These are phyloP conservation scores for Actenoides hombroni DNA, from an alignment of 2,113 vertebrate species.

Conservation along the genomic window DNA sequence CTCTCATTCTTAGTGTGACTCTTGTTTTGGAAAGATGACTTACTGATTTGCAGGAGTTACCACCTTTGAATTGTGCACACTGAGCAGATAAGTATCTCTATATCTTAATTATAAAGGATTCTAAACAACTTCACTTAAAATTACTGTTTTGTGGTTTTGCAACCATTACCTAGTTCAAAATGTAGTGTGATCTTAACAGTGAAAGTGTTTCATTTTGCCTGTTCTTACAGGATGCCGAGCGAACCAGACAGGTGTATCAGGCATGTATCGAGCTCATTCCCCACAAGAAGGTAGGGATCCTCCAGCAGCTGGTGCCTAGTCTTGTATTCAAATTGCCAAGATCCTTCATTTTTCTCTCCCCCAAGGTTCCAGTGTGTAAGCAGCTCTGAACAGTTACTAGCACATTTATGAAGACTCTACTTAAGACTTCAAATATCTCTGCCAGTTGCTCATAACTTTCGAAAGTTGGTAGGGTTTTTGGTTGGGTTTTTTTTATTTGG, in stretches of 20 bases:
- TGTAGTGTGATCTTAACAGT: not conserved
- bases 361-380: fast-evolving
- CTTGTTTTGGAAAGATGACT: not conserved
- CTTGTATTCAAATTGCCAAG: not conserved
- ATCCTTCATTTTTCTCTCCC: not conserved
- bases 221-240: slow-evolving; percentile 84
- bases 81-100: not conserved
- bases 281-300: slow-evolving; percentile 90
- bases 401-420: not conserved
- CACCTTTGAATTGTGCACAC: not conserved
- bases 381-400: not conserved
- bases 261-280: slow-evolving; percentile 93
- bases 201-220: not conserved
- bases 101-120: not conserved
- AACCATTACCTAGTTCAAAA: not conserved
- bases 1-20: not conserved
- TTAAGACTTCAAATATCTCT: not conserved
- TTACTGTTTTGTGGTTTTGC: not conserved
- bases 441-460: not conserved
- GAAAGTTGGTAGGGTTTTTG: not conserved
- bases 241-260: slow-evolving; percentile 94
- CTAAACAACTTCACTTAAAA: not conserved
- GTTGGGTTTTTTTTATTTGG: not conserved
- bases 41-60: not conserved
- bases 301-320: not conserved